Percentiles rank a stretch among this genome's conserved stretches.
Conservation (phyloP, 2,113 vertebrate species). For the Otus sunia region DNA sequence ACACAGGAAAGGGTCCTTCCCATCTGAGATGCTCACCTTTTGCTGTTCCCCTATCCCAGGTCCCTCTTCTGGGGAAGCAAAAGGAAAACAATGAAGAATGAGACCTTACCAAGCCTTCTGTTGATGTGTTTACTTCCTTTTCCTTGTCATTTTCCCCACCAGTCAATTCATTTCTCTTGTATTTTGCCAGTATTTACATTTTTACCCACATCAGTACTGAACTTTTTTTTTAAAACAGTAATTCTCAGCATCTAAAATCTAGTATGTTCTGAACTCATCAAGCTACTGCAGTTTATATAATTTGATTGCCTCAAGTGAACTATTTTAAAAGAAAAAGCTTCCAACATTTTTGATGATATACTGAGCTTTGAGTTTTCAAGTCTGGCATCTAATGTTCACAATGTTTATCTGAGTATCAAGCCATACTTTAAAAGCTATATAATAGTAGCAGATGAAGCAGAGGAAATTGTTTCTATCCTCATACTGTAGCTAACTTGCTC, state of each 20-base stretch:
- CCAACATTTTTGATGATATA: not conserved
- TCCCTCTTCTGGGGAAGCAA: not conserved
- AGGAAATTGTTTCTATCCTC: not conserved
- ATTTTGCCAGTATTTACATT: not conserved
- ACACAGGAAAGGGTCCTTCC: not conserved
- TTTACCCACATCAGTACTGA: not conserved
- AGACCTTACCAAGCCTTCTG: not conserved
- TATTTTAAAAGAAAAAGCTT: not conserved
- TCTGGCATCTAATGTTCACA: not conserved
- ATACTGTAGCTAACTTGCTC: not conserved
- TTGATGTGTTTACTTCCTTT: not conserved
- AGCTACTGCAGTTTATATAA: not conserved
- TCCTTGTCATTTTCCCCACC: not conserved
- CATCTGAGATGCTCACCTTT: not conserved
- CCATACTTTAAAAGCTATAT: not conserved
- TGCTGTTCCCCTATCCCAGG: not conserved
- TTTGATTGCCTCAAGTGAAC: not conserved
- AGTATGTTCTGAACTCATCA: not conserved
- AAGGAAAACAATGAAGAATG: not conserved
- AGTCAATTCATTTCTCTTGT: not conserved
- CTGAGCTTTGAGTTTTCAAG: not conserved
- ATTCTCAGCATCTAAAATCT: not conserved
- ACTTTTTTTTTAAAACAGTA: not conserved
- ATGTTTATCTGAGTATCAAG: conserved; percentile 15
- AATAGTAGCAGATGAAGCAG: not conserved